phyloP scores from a whole-genome alignment of 2,797 vertebrate genomes.

The Onychomys torridus region DNA sequence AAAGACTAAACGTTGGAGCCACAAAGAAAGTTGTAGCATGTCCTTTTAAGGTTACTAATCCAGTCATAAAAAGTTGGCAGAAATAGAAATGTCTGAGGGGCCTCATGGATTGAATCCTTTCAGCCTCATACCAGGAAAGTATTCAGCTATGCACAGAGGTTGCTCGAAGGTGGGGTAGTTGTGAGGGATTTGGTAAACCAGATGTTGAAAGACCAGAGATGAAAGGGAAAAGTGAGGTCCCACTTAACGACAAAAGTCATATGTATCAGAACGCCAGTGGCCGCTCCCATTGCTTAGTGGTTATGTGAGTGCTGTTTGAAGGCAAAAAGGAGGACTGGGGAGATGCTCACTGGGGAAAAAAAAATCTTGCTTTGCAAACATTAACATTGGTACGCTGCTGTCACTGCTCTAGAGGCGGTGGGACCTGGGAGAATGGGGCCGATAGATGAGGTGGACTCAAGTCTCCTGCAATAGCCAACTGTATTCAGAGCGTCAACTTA shows the following conservation, averaged over 20 bases:
- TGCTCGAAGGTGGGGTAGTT: neutral
- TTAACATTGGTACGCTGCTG: neutral
- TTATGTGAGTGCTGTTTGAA: neutral
- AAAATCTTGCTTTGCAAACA: neutral
- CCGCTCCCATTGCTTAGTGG: neutral
- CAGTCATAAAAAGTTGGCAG: neutral
- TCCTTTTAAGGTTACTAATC: neutral
- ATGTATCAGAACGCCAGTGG: neutral
- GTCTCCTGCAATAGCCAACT: neutral
- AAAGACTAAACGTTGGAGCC: neutral
- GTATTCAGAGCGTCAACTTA: neutral
- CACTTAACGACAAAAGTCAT: neutral
- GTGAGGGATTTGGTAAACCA: neutral
- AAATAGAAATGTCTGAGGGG: neutral
- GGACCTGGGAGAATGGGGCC: neutral
- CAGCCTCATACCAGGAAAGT: neutral
- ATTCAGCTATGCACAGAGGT: neutral
- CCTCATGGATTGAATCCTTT: neutral
- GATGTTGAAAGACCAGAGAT: neutral
- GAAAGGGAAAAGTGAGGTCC: neutral
- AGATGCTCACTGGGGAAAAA: neutral
- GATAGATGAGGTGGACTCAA: too few species aligned
- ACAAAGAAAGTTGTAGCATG: neutral
- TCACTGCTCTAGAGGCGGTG: too few species aligned
- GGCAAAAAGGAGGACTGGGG: neutral